Conservation (phyloP, 1,140 invertebrate genomes). For the Ephestia elutella region DNA sequence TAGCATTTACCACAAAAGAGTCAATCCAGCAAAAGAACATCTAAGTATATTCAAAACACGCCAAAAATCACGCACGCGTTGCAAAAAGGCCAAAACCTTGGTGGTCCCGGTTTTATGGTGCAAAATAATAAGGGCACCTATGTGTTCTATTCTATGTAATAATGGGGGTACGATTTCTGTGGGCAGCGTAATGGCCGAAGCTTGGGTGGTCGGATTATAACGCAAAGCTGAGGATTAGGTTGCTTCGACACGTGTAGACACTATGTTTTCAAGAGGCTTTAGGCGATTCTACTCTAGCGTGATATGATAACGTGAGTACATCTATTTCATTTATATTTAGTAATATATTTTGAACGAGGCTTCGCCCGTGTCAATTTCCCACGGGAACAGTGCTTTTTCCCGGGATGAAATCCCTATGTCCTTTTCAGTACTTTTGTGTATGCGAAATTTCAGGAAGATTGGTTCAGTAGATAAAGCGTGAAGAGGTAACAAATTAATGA, state of each 20-base stretch:
- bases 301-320: background rate
- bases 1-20: background rate
- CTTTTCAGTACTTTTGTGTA: too few relatives aligned
- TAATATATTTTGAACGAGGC: background rate
- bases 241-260: slow-evolving; percentile 65
- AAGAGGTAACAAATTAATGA: too few relatives aligned
- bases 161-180: slow-evolving; percentile 40
- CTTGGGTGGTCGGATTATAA: slow-evolving; percentile 67
- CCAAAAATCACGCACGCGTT: slow-evolving; percentile 59
- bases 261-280: slow-evolving; percentile 5
- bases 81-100: slow-evolving; percentile 31
- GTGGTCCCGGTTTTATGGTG: slow-evolving; percentile 51
- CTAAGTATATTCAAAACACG: slow-evolving; percentile 24
- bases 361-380: too few relatives aligned
- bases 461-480: too few relatives aligned
- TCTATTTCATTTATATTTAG: background rate
- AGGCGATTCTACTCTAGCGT: slow-evolving; percentile 26
- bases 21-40: slow-evolving; percentile 13
- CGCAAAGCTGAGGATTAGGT: slow-evolving; percentile 45
- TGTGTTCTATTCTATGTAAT: slow-evolving; percentile 57
- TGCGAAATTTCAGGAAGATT: too few relatives aligned
- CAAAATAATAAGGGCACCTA: slow-evolving; percentile 61
- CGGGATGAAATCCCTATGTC: too few relatives aligned
- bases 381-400: too few relatives aligned
- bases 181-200: slow-evolving; percentile 18